These are phyloP conservation scores for Drosophila jambulina DNA, from an alignment of 1,140 invertebrate genomes.

Conservation along the genomic window DNA sequence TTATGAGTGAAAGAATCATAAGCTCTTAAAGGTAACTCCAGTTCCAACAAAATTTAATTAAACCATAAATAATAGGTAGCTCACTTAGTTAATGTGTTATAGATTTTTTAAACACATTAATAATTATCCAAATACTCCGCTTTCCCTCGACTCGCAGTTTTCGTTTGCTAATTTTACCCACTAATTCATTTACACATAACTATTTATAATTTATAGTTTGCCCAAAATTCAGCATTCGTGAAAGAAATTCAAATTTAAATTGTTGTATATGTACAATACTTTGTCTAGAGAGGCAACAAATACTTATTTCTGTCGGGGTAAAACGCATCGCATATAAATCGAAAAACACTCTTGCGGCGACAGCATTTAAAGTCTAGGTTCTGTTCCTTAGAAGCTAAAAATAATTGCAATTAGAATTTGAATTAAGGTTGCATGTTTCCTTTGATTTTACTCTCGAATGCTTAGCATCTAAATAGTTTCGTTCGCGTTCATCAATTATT, in stretches of 20 bases:
- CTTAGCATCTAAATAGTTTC: constrained; percentile 57
- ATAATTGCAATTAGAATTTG: constrained; percentile 79
- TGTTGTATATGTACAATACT: constrained; percentile 68
- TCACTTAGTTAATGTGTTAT: not conserved
- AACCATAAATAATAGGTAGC: too few relatives aligned
- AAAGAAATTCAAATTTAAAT: constrained; percentile 37
- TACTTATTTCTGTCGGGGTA: constrained; percentile 44
- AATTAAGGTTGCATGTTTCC: constrained; percentile 57
- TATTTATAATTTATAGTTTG: constrained; percentile 54
- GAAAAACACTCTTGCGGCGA: constrained; percentile 48
- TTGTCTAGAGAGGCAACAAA: constrained; percentile 56
- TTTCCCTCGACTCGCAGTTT: constrained; percentile 49
- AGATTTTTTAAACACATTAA: not conserved
- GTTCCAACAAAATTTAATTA: too few relatives aligned
- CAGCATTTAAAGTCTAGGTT: constrained; percentile 42
- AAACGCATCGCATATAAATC: constrained; percentile 57
- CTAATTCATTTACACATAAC: constrained; percentile 47
- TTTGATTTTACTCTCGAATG: constrained; percentile 70
- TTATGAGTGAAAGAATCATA: not conserved
- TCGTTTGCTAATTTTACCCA: constrained; percentile 38
- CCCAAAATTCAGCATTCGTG: constrained; percentile 74
- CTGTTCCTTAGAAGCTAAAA: constrained; percentile 61
- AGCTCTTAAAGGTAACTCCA: not conserved
- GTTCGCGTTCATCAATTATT: constrained; percentile 71
- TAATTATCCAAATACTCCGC: not conserved